A percentile compares a stretch with the other conserved stretches of the same genome.
Conservation (phyloP, 2,888 invertebrate genomes). For the Didymodactylos carnosus region DNA sequence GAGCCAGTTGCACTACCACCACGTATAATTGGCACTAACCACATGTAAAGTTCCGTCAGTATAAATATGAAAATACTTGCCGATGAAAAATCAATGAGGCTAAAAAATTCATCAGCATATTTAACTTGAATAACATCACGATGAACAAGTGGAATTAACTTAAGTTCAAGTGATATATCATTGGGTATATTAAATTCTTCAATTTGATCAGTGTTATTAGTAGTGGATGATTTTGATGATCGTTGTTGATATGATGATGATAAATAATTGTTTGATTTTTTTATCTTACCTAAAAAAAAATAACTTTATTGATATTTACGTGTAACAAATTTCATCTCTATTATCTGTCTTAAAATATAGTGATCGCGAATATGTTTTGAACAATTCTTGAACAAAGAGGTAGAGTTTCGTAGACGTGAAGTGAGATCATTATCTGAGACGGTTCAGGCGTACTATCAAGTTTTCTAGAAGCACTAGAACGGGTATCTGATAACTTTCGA, state of each 20-base stretch:
- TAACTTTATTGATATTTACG: too few relatives aligned
- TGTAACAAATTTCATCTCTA: too few relatives aligned
- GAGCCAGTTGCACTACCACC: not conserved
- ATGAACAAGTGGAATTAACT: not conserved
- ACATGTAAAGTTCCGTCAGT: not conserved
- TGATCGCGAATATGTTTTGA: too few relatives aligned
- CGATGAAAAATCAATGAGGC: not conserved
- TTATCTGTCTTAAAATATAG: too few relatives aligned
- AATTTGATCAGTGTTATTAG: not conserved
- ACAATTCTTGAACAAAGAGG: too few relatives aligned
- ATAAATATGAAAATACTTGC: not conserved
- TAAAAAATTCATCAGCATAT: not conserved
- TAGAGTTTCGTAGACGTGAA: too few relatives aligned
- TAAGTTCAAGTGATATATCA: not conserved
- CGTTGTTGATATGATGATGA: not conserved
- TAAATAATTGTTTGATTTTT: too few relatives aligned
- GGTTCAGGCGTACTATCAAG: too few relatives aligned
- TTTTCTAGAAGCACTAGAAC: too few relatives aligned
- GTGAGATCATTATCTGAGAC: too few relatives aligned
- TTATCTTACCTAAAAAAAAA: too few relatives aligned
- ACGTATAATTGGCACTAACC: not conserved
- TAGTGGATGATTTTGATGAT: not conserved
- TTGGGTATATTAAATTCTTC: not conserved
- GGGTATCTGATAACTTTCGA: too few relatives aligned
- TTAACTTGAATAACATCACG: not conserved